These are phyloP conservation scores for Ectropis crepuscularia DNA, from an alignment of 2,888 invertebrate genomes.

Conservation along the genomic window DNA sequence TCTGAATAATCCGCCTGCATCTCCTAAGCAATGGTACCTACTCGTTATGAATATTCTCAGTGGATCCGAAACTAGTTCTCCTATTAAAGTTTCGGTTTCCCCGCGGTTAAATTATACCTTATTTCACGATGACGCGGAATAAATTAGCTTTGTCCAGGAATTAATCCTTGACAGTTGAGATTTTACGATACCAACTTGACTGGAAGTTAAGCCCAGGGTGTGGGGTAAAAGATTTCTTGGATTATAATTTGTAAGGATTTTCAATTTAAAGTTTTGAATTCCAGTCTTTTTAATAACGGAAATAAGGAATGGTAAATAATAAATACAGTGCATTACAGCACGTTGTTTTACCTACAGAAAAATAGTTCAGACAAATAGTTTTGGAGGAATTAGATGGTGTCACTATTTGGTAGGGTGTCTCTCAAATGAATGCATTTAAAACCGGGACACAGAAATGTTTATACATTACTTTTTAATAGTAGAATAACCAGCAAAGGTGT, in stretches of 20 bases:
- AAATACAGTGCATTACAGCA: too few relatives aligned
- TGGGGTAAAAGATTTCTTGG: constrained; percentile 4
- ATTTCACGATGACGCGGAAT: constrained; percentile 31
- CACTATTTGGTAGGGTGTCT: too few relatives aligned
- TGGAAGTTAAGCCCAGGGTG: constrained; percentile 18
- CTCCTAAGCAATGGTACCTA: background rate
- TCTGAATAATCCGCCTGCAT: background rate
- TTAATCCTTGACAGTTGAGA: constrained; percentile 28
- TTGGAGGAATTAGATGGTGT: too few relatives aligned
- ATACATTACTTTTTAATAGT: too few relatives aligned
- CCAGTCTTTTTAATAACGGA: background rate
- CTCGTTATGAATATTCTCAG: constrained; percentile 4
- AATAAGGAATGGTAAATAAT: too few relatives aligned
- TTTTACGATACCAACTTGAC: constrained; percentile 25
- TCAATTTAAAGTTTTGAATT: background rate
- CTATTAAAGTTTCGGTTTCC: constrained; percentile 22
- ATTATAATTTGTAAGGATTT: background rate
- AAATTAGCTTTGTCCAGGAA: constrained; percentile 33
- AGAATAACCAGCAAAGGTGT: too few relatives aligned
- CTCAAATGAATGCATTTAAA: too few relatives aligned
- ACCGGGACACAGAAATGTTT: too few relatives aligned
- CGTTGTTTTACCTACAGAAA: too few relatives aligned
- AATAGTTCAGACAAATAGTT: too few relatives aligned
- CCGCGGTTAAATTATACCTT: constrained; percentile 19
- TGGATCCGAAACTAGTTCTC: constrained; percentile 6